Percentiles rank a stretch among this genome's conserved stretches.
These are phyloP conservation scores for Rhagonycha fulva DNA, from an alignment of 2,888 invertebrate genomes.

Conservation along the genomic window DNA sequence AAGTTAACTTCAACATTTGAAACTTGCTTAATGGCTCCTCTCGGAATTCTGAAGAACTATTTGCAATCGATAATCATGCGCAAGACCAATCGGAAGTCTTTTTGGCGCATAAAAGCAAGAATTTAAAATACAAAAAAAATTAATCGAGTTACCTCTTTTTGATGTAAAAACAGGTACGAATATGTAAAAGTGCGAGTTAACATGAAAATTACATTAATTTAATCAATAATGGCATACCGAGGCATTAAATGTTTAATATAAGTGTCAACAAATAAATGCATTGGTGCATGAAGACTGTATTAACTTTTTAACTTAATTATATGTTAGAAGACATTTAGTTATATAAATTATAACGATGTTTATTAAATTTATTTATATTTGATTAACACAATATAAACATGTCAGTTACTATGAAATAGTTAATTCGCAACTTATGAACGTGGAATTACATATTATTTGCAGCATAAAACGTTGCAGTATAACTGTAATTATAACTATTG, in stretches of 20 bases:
- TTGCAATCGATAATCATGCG: neutral
- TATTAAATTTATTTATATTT: neutral
- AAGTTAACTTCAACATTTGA: neutral
- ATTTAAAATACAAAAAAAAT: neutral
- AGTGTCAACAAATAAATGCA: neutral
- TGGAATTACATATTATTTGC: no score
- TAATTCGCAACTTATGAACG: no score
- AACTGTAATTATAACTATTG: no score
- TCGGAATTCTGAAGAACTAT: neutral
- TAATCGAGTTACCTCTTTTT: neutral
- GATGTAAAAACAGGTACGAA: neutral
- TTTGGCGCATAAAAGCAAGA: neutral
- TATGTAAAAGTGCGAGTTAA: neutral
- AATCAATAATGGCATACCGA: neutral
- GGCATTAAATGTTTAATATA: neutral
- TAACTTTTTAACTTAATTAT: neutral
- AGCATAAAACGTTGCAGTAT: no score
- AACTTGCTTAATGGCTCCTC: neutral
- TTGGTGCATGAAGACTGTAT: neutral
- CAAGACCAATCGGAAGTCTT: neutral
- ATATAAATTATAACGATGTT: neutral
- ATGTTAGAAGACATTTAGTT: neutral
- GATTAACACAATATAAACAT: no score
- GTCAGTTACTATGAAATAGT: no score
- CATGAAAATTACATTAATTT: neutral